Evolutionary conservation across 2,797 vertebrate genomes (phyloP).

Genomic region (Propithecus deckenii): DNA sequence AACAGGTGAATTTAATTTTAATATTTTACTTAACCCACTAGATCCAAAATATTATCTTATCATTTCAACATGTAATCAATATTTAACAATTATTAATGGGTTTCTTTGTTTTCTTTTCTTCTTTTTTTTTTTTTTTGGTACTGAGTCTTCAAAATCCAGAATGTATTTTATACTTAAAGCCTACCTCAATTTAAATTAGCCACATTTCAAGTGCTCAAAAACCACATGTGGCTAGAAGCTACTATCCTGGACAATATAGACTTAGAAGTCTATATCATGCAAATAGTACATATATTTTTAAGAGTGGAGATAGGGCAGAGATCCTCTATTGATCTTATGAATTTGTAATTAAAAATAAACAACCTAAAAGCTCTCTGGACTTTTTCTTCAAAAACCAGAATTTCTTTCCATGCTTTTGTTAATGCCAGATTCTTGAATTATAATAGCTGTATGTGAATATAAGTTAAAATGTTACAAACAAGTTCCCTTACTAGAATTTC

Average conservation of each 20-base stretch:
- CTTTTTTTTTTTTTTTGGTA: not conserved
- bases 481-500: not conserved
- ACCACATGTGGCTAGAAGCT: not conserved
- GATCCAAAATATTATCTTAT: not conserved
- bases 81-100: not conserved
- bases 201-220: not conserved
- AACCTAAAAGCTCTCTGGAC: not conserved
- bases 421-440: not conserved
- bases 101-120: not conserved
- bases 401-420: not conserved
- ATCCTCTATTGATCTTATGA: not conserved
- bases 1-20: not conserved
- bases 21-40: not conserved
- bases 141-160: not conserved
- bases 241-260: not conserved
- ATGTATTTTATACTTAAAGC: not conserved
- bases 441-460: not conserved
- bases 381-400: not conserved
- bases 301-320: not conserved
- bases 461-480: conserved; percentile 8
- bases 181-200: not conserved
- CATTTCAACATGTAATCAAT: not conserved
- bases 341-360: not conserved
- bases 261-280: not conserved
- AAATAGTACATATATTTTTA: not conserved